Conservation (phyloP, 2,797 vertebrate genomes). For the Hemitrygon akajei region DNA sequence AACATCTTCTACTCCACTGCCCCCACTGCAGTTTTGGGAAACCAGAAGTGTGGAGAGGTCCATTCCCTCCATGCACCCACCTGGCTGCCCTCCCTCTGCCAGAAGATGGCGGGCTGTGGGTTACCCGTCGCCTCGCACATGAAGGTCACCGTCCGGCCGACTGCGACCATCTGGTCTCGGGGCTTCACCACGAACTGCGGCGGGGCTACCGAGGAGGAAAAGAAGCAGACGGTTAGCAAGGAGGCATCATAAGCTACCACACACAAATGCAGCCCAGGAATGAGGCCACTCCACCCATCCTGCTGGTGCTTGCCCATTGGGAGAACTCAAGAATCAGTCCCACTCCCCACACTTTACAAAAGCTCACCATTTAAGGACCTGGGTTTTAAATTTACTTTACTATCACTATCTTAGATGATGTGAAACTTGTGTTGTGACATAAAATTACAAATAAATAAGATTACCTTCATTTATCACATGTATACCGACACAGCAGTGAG, state of each 20-base stretch:
- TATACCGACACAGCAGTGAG: too few relatives aligned
- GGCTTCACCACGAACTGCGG: slow-evolving; percentile 91
- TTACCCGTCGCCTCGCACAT: slow-evolving; percentile 96
- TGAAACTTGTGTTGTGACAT: too few relatives aligned
- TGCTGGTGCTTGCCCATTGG: not conserved
- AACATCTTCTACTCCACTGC: too few relatives aligned
- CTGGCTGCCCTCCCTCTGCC: slow-evolving; percentile 96
- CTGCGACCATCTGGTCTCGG: slow-evolving; percentile 86
- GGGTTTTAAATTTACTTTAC: too few relatives aligned
- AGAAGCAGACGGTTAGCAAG: slow-evolving; percentile 37
- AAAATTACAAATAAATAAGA: too few relatives aligned
- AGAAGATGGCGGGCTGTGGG: slow-evolving; percentile 97
- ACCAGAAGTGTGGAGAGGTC: not conserved
- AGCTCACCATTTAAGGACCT: not conserved
- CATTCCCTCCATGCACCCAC: slow-evolving; percentile 54
- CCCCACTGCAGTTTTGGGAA: not conserved
- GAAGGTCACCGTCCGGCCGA: slow-evolving; percentile 92
- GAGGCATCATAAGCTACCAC: too few relatives aligned
- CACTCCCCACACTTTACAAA: not conserved
- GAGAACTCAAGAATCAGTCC: not conserved
- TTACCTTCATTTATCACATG: too few relatives aligned
- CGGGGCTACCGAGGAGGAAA: slow-evolving; percentile 67
- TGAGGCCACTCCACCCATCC: not conserved
- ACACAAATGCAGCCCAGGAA: not conserved
- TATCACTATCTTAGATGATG: too few relatives aligned